These are phyloP conservation scores for Lophius americanus DNA, from an alignment of 2,797 vertebrate genomes.

Conservation along the genomic window DNA sequence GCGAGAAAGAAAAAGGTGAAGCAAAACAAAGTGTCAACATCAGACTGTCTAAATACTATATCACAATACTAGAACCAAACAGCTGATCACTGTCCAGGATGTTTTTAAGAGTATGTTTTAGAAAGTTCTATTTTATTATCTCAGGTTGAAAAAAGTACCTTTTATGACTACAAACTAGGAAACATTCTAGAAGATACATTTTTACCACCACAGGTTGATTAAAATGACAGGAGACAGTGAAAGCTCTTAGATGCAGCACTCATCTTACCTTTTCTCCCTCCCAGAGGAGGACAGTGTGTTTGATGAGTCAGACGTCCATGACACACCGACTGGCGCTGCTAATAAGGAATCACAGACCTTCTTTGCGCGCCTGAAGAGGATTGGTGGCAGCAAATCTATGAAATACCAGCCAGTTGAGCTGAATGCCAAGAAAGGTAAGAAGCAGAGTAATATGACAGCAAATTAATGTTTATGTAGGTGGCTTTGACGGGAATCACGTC, in stretches of 20 bases:
- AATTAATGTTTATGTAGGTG: background rate
- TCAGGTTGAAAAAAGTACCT: background rate
- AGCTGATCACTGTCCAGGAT: background rate
- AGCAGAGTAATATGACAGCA: constrained; percentile 46
- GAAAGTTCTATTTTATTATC: background rate
- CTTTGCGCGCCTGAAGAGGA: constrained; percentile 98
- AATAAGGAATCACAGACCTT: constrained; percentile 99
- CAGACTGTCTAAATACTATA: too few species aligned
- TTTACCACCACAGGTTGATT: background rate
- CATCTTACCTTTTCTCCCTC: constrained; percentile 28
- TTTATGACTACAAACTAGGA: background rate
- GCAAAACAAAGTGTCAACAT: background rate
- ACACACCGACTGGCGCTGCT: constrained; percentile 95
- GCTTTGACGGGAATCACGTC: constrained; percentile 17
- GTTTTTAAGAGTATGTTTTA: background rate
- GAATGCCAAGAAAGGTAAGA: constrained; percentile 97
- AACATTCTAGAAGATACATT: background rate
- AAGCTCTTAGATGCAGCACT: background rate
- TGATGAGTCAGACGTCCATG: constrained; percentile 98
- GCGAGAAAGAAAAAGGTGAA: constrained; percentile 97
- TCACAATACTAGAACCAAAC: background rate
- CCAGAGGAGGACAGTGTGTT: constrained; percentile 99
- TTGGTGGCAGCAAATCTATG: constrained; percentile 98
- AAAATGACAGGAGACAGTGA: background rate
- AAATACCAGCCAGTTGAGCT: constrained; percentile 99